These are phyloP conservation scores for Heteromormyrus szaboi DNA, from an alignment of 2,797 vertebrate genomes.

Conservation along the genomic window DNA sequence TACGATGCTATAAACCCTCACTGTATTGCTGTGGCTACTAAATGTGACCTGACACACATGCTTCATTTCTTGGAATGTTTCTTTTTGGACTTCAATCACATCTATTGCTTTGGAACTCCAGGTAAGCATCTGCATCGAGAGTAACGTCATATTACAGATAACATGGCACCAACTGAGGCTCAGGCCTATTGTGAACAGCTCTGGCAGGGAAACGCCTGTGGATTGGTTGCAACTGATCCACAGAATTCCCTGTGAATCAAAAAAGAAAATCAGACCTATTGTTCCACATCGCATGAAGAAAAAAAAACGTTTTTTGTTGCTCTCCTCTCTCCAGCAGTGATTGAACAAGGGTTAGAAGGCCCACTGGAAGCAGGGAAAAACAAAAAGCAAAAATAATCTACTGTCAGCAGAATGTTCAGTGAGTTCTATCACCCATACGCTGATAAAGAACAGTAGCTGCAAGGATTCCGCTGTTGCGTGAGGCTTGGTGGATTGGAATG, in stretches of 20 bases:
- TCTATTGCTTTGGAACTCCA: neutral
- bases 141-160: neutral
- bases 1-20: neutral
- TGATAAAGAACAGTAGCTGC: slow-evolving; percentile 68
- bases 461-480: slow-evolving; percentile 70
- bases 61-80: neutral
- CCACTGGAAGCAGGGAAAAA: slow-evolving; percentile 59
- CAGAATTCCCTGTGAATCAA: slow-evolving; percentile 41
- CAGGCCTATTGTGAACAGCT: slow-evolving; percentile 30
- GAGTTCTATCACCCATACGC: slow-evolving; percentile 71
- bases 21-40: neutral
- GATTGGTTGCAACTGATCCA: slow-evolving; percentile 45
- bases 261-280: slow-evolving; percentile 55
- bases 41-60: neutral
- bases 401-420: slow-evolving; percentile 79
- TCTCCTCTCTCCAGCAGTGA: slow-evolving; percentile 32
- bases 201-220: slow-evolving; percentile 46
- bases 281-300: slow-evolving; percentile 41
- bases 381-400: slow-evolving; percentile 85
- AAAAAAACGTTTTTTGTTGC: slow-evolving; percentile 30
- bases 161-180: neutral
- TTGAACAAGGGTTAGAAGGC: slow-evolving; percentile 33
- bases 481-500: slow-evolving; percentile 94
- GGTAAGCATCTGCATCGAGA: neutral
- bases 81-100: neutral